Conservation (phyloP, 1,140 invertebrate species). For the Theocolax elegans region DNA sequence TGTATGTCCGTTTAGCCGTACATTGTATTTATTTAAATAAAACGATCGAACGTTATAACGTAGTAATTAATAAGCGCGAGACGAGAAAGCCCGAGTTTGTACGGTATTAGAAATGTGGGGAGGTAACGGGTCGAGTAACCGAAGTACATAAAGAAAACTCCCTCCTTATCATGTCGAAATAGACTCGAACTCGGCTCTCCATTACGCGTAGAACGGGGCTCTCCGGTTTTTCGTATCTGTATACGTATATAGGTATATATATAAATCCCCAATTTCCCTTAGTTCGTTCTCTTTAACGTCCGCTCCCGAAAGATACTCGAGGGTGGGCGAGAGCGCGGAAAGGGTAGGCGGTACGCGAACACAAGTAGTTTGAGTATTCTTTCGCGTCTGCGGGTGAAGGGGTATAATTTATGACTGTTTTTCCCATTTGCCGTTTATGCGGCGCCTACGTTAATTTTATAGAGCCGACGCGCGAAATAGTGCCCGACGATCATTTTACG, state of each 20-base stretch:
- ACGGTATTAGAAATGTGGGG: no score
- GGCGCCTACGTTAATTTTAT: conserved; percentile 35
- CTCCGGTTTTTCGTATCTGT: background rate
- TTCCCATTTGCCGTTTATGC: conserved; percentile 30
- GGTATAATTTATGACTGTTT: conserved; percentile 30
- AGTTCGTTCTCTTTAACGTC: background rate
- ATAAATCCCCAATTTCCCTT: no score
- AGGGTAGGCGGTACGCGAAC: background rate
- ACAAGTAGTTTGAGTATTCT: conserved; percentile 25
- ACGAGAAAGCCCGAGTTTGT: no score
- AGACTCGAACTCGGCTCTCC: no score
- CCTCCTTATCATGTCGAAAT: no score
- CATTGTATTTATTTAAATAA: no score
- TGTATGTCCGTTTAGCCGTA: no score
- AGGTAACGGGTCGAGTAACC: no score
- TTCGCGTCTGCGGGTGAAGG: conserved; percentile 13
- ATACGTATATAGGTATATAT: no score
- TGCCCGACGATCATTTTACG: conserved; percentile 22
- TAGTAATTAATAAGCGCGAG: no score
- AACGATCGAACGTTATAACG: no score
- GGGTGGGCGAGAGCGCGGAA: background rate
- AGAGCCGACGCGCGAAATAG: background rate
- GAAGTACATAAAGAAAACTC: no score
- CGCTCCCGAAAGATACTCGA: conserved; percentile 13
- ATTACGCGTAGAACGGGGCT: conserved; percentile 2